Base-by-base conservation (phyloP, 2,888 invertebrate species). In the Eristalinus aeneus region DNA sequence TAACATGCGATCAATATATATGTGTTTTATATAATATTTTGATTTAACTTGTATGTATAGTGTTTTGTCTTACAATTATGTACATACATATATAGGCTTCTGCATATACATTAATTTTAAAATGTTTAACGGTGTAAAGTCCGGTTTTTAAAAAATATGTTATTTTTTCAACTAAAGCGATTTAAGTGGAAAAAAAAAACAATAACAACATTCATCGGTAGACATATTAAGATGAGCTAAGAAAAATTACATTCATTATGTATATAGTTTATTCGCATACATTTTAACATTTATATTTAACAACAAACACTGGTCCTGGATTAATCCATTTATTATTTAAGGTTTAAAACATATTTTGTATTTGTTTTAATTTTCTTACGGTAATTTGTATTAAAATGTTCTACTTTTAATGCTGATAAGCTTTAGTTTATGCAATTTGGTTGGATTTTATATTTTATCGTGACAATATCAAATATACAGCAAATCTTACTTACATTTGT, bases 261-360 rank as follows among this genome's bases (percentile, higher is more conserved):
- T 80, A 80, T 75, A 75, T 60, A 80, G 64, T 46, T 80, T 76
- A 76, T 85, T 68, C 76, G 85, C 72, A 71, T 60, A 22, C 16
- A 56, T 69, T 53, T 73, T 72, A 73, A 81, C 73, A 86, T 81
- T 86, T 73, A 86, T 77, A 77, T 81, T 86, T 77, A 77, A 81
- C 76, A 85, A 85, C 85, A 85, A 86, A 86, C 81, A 77, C 85
- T 86, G 85, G 85, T 86, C 85, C 85, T 73, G 77, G 85, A 86
- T 77, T 65, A 86, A 81, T 86, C 73, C 77, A 81, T 86, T 86
- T 77, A 86, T 81, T 85, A 74, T 74, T 67, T 69, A 63, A 58
- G 72, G 72, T 27, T 85, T 71, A 84, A 61, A 12, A 72, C 27
- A 63, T 63, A 23, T 27, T 73, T 5, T n/a, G n/a, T 46, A 10